These are phyloP conservation scores for Mystacides longicornis DNA, from an alignment of 2,888 invertebrate species.

Conservation along the genomic window DNA sequence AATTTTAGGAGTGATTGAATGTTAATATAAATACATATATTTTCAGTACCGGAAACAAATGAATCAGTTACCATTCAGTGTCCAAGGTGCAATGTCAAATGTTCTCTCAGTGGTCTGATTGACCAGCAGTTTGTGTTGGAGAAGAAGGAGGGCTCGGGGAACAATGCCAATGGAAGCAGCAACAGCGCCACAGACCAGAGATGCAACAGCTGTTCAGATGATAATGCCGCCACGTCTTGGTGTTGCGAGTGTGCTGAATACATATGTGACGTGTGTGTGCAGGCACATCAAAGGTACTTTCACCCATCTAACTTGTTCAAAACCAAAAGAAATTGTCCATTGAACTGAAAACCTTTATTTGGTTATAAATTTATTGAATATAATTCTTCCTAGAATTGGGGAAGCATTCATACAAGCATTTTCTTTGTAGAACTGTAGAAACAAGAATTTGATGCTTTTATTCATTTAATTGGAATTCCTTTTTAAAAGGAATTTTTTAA, in stretches of 20 bases:
- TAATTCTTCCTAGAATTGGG: no score
- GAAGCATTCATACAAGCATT: no score
- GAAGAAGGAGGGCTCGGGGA: constrained; percentile 48
- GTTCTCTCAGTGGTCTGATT: constrained; percentile 65
- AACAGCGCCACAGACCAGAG: constrained; percentile 33
- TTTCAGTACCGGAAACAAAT: neutral
- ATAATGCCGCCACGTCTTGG: constrained; percentile 75
- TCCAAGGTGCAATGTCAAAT: constrained; percentile 66
- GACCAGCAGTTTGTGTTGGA: constrained; percentile 80
- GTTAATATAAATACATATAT: neutral
- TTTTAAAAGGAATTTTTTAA: no score
- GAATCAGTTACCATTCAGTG: constrained; percentile 52
- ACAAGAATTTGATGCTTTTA: no score
- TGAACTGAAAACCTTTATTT: no score
- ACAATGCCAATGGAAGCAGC: constrained; percentile 52
- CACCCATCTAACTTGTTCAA: no score
- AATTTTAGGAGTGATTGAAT: no score
- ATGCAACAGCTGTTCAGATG: constrained; percentile 84
- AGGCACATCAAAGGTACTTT: constrained; percentile 75
- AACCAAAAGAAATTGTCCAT: no score
- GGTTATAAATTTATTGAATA: no score
- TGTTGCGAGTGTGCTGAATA: constrained; percentile 88
- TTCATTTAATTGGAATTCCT: no score
- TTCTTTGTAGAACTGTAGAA: no score
- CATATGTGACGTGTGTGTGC: constrained; percentile 85